Percentiles rank a stretch among this genome's conserved stretches.
Evolutionary conservation across 2,113 vertebrate genomes (phyloP).

Genomic region (Brachyhypopomus occidentalis): DNA sequence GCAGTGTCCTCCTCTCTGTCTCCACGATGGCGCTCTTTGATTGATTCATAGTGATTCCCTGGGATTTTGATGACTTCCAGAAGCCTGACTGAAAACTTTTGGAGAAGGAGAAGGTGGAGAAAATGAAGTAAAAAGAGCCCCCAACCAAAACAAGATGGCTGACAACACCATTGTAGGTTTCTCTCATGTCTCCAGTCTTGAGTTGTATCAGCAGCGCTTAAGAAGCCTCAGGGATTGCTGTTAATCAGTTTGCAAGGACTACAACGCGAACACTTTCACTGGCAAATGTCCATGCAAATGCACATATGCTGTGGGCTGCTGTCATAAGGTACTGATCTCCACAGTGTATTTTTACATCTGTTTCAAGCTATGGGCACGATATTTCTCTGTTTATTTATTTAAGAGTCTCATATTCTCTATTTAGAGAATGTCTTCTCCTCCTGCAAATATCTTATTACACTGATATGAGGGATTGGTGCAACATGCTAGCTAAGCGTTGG

Average conservation of each 20-base stretch:
- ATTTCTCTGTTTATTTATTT: background rate
- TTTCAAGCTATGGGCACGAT: background rate
- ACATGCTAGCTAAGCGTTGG: background rate
- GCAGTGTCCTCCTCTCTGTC: slow-evolving; percentile 53
- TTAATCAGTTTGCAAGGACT: slow-evolving; percentile 15
- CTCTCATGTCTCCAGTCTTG: slow-evolving; percentile 14
- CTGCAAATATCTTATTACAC: background rate
- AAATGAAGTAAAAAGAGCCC: slow-evolving; percentile 13
- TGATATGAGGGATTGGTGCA: background rate
- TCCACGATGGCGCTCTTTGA: slow-evolving; percentile 36
- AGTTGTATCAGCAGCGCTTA: slow-evolving; percentile 25
- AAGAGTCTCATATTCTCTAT: background rate
- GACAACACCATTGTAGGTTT: slow-evolving; percentile 8
- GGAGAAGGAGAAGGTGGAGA: slow-evolving; percentile 1
- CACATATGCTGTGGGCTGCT: slow-evolving; percentile 17
- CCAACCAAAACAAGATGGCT: slow-evolving; percentile 21
- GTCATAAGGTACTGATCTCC: slow-evolving; percentile 3
- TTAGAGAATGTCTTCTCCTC: background rate
- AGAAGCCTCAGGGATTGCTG: background rate
- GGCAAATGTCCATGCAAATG: slow-evolving; percentile 45
- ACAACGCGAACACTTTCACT: slow-evolving; percentile 30
- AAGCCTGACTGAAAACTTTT: slow-evolving; percentile 46
- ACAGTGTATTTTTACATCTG: slow-evolving; percentile 15
- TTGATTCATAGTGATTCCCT: slow-evolving; percentile 48
- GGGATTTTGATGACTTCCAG: slow-evolving; percentile 48